These are phyloP conservation scores for Phylloscopus collybita DNA, from an alignment of 2,797 vertebrate genomes.

Conservation along the genomic window DNA sequence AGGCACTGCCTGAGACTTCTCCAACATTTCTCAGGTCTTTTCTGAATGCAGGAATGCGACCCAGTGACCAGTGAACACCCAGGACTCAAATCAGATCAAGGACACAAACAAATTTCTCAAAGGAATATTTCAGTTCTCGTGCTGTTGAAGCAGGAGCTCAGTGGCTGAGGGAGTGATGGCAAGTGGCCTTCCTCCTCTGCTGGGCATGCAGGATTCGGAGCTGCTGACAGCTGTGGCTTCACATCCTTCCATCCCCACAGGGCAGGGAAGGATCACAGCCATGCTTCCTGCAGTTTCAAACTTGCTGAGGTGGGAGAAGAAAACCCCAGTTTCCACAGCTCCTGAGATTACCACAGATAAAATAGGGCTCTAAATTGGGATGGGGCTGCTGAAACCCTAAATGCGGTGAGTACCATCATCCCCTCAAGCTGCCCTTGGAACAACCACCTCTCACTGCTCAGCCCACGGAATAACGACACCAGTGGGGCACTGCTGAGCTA, in stretches of 20 bases:
- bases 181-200: background rate
- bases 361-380: background rate
- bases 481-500: background rate
- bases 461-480: background rate
- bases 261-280: background rate
- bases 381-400: background rate
- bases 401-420: background rate
- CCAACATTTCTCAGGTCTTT: background rate
- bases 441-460: background rate
- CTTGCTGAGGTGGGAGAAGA: background rate
- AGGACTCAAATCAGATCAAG: background rate
- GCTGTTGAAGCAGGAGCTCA: background rate
- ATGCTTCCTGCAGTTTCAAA: background rate
- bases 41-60: background rate
- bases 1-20: background rate
- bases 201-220: rapidly evolving
- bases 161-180: background rate
- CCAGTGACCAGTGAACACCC: background rate
- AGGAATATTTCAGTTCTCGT: background rate
- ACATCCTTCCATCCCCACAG: background rate
- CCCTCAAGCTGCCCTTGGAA: background rate
- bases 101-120: background rate
- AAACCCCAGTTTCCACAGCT: background rate
- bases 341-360: background rate
- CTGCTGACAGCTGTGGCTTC: background rate